Conservation (phyloP, 2,113 vertebrate genomes). For the Dinomys branickii region DNA sequence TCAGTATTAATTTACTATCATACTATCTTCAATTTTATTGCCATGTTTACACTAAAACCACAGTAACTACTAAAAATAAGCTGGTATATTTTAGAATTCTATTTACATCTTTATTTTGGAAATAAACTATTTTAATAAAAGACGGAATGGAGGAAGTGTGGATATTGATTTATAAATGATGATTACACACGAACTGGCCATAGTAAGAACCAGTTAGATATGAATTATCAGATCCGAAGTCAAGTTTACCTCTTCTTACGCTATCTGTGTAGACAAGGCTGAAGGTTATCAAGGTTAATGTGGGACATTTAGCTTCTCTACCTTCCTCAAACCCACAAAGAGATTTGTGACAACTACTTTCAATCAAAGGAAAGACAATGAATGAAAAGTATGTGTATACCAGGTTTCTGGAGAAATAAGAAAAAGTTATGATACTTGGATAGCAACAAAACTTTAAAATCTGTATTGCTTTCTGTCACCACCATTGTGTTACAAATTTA, state of each 20-base stretch:
- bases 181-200: not conserved
- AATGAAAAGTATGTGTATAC: not conserved
- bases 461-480: not conserved
- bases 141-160: not conserved
- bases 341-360: not conserved
- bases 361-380: not conserved
- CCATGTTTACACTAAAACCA: not conserved
- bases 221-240: not conserved
- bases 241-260: not conserved
- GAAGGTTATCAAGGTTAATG: not conserved
- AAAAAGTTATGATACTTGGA: not conserved
- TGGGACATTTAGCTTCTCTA: not conserved
- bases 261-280: not conserved
- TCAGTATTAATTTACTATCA: not conserved
- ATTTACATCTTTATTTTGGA: not conserved
- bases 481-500: not conserved
- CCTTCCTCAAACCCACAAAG: not conserved
- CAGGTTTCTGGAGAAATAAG: not conserved
- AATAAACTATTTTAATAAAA: constrained; percentile 22
- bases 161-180: not conserved
- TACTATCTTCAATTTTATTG: not conserved
- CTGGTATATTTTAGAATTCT: not conserved
- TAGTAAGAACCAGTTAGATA: not conserved
- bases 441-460: not conserved
- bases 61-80: not conserved